These are phyloP conservation scores for Limnodromus scolopaceus DNA, from an alignment of 2,797 vertebrate species.

Conservation along the genomic window DNA sequence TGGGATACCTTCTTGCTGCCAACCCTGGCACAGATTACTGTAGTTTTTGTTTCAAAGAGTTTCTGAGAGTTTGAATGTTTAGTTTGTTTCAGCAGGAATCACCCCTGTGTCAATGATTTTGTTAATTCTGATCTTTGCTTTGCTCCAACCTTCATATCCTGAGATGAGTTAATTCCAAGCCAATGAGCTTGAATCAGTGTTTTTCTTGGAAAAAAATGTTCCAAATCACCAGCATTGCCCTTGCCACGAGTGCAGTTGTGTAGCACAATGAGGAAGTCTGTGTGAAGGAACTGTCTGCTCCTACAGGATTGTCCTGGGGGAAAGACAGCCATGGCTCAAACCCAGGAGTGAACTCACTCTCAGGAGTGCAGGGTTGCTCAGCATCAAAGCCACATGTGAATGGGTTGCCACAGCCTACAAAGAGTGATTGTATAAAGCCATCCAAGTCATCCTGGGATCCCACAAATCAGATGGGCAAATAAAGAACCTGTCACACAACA, in stretches of 20 bases:
- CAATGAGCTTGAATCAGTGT: neutral
- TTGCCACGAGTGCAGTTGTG: neutral
- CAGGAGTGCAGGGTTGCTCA: neutral
- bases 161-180: conserved; percentile 51
- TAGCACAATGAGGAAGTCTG: conserved; percentile 30
- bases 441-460: neutral
- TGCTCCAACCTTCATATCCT: neutral
- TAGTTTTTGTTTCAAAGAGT: conserved; percentile 12
- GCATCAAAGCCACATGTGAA: neutral
- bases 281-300: neutral
- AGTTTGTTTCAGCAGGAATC: neutral
- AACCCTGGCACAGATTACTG: neutral
- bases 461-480: neutral
- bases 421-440: neutral
- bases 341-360: conserved; percentile 23
- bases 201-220: conserved; percentile 28
- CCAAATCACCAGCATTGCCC: neutral
- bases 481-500: neutral
- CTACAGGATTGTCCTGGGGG: fast-evolving
- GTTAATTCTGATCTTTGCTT: neutral
- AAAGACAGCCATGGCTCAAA: neutral
- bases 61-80: neutral
- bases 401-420: neutral
- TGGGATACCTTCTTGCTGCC: conserved; percentile 1
- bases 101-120: neutral